A percentile compares a stretch with the other conserved stretches of the same genome.
Evolutionary conservation across 1,140 invertebrate genomes (phyloP).

Genomic region (Hycleus cichorii): DNA sequence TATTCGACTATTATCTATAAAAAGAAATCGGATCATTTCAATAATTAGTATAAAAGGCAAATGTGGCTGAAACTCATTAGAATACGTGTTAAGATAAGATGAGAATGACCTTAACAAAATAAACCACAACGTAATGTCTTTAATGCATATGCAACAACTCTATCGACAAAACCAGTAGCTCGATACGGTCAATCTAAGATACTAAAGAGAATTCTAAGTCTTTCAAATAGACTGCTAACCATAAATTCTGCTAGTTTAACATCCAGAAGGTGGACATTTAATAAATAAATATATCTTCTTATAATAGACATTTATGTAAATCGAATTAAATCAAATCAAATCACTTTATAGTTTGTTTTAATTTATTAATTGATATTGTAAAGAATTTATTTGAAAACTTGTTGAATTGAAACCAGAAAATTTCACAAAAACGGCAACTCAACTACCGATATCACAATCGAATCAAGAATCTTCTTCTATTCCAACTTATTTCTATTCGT

Average conservation of each 20-base stretch:
- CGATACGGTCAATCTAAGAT: slow-evolving; percentile 21
- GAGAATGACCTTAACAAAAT: slow-evolving; percentile 14
- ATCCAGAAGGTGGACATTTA: slow-evolving; percentile 17
- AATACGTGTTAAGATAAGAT: slow-evolving; percentile 15
- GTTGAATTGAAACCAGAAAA: too few species aligned
- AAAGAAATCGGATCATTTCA: background rate
- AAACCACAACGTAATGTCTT: slow-evolving; percentile 17
- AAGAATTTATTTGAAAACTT: too few species aligned
- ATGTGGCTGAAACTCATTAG: slow-evolving; percentile 3
- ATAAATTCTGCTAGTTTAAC: slow-evolving; percentile 22
- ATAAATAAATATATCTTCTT: slow-evolving; percentile 11
- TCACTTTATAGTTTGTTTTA: too few species aligned
- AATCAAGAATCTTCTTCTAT: too few species aligned
- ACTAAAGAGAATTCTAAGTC: slow-evolving; percentile 22
- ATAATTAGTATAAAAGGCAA: background rate
- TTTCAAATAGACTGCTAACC: slow-evolving; percentile 21
- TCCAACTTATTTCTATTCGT: too few species aligned
- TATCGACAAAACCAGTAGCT: slow-evolving; percentile 20
- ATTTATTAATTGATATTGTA: too few species aligned
- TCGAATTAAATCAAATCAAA: too few species aligned
- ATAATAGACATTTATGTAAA: slow-evolving; percentile 6
- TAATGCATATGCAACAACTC: slow-evolving; percentile 26
- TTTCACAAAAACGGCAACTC: too few species aligned
- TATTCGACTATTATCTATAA: too few species aligned
- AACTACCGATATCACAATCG: too few species aligned